A percentile compares a stretch with the other conserved stretches of the same genome.
Conservation (phyloP, 2,888 invertebrate genomes). For the Drosophila pegasa region DNA sequence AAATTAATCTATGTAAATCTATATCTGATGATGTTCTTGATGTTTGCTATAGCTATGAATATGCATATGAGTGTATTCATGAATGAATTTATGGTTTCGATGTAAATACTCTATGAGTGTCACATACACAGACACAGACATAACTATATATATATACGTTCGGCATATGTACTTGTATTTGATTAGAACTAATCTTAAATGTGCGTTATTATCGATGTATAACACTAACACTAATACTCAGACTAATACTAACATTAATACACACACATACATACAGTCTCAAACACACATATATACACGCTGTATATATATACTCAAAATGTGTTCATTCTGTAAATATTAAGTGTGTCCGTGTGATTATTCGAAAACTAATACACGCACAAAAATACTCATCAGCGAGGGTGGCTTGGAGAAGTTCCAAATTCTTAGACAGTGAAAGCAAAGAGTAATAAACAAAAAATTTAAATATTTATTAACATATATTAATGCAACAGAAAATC, state of each 20-base stretch:
- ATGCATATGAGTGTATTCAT: conserved; percentile 20
- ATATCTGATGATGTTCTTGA: conserved; percentile 46
- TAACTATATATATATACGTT: conserved; percentile 11
- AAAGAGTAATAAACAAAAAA: neutral
- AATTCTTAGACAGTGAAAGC: neutral
- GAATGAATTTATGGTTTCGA: conserved; percentile 10
- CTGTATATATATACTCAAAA: conserved; percentile 49
- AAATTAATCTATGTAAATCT: conserved; percentile 60
- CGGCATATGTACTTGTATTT: conserved; percentile 25
- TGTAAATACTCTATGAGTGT: conserved; percentile 9
- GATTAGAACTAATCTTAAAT: conserved; percentile 45
- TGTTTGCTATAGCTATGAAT: conserved; percentile 49
- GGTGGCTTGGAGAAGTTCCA: conserved; percentile 13
- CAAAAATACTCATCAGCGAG: conserved; percentile 10
- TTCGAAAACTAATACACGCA: conserved; percentile 17
- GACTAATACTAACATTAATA: conserved; percentile 1
- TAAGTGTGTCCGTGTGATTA: conserved; percentile 27
- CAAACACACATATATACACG: conserved; percentile 14
- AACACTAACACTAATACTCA: conserved; percentile 36
- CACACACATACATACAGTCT: neutral
- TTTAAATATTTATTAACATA: neutral
- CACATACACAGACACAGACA: conserved; percentile 6
- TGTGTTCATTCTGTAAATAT: conserved; percentile 45
- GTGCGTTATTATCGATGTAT: conserved; percentile 64
- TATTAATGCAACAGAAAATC: no score